phyloP scores from a whole-genome alignment of 2,797 vertebrate species.

The Leuciscus waleckii region DNA sequence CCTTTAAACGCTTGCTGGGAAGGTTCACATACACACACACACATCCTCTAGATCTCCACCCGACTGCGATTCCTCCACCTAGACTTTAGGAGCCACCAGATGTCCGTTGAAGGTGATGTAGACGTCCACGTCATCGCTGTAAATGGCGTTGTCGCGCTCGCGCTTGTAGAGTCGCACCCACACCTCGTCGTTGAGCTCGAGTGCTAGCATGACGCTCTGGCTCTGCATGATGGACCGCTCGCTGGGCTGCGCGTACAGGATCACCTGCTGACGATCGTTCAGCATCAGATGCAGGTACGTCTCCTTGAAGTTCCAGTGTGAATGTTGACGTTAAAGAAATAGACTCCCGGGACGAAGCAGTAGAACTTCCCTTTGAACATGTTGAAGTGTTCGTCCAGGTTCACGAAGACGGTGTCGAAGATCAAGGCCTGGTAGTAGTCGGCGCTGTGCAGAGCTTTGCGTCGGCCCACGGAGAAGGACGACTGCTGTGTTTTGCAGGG shows the following conservation, averaged over 20 bases:
- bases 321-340: constrained; percentile 94
- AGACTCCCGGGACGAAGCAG: constrained; percentile 84
- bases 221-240: constrained; percentile 99
- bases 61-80: constrained; percentile 34
- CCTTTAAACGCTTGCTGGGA: too few relatives aligned
- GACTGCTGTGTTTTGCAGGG: constrained; percentile 84
- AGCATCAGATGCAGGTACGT: constrained; percentile 94
- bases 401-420: constrained; percentile 93
- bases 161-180: constrained; percentile 93
- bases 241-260: constrained; percentile 92
- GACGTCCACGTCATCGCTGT: constrained; percentile 90
- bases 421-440: constrained; percentile 87
- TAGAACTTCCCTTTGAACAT: constrained; percentile 88
- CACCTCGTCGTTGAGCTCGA: constrained; percentile 81
- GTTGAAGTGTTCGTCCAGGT: constrained; percentile 87
- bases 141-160: constrained; percentile 91
- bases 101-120: constrained; percentile 95
- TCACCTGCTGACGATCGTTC: constrained; percentile 83
- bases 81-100: constrained; percentile 79
- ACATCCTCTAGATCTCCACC: neutral
- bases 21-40: neutral
- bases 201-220: constrained; percentile 91
- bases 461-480: constrained; percentile 91
- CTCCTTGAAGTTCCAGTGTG: constrained; percentile 99
- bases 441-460: constrained; percentile 88